phyloP scores from a whole-genome alignment of 1,140 invertebrate genomes.

The Lasioglossum baleicum region DNA sequence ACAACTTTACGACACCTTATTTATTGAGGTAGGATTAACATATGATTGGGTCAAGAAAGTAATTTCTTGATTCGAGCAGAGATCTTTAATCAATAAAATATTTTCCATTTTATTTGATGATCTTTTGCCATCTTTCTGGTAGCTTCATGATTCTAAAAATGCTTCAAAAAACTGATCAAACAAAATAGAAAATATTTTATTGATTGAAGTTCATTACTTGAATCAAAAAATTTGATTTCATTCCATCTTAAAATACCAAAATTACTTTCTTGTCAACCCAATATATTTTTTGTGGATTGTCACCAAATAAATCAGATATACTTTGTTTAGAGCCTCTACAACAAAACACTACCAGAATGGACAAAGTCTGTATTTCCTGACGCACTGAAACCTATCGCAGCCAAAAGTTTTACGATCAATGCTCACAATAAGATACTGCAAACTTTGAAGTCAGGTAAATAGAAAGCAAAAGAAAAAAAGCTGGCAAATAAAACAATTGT shows the following conservation, averaged over 20 bases:
- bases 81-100: too few species aligned
- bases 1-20: slow-evolving; percentile 85
- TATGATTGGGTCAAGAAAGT: neutral
- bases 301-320: neutral
- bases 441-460: slow-evolving; percentile 78
- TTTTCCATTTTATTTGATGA: too few species aligned
- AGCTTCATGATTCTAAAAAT: too few species aligned
- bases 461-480: neutral
- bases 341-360: slow-evolving; percentile 88
- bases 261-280: too few species aligned
- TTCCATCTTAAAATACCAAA: too few species aligned
- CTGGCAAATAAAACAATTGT: slow-evolving; percentile 26
- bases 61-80: too few species aligned
- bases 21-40: slow-evolving; percentile 82
- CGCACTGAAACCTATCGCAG: slow-evolving; percentile 79
- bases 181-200: too few species aligned
- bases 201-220: too few species aligned
- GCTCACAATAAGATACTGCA: slow-evolving; percentile 80
- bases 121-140: too few species aligned
- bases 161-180: too few species aligned
- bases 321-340: slow-evolving; percentile 81
- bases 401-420: slow-evolving; percentile 80
- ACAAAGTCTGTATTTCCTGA: slow-evolving; percentile 82
- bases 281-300: neutral
- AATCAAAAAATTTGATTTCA: too few species aligned